A percentile compares a stretch with the other conserved stretches of the same genome.
These are phyloP conservation scores for Ceryle rudis DNA, from an alignment of 2,797 vertebrate genomes.

Conservation along the genomic window DNA sequence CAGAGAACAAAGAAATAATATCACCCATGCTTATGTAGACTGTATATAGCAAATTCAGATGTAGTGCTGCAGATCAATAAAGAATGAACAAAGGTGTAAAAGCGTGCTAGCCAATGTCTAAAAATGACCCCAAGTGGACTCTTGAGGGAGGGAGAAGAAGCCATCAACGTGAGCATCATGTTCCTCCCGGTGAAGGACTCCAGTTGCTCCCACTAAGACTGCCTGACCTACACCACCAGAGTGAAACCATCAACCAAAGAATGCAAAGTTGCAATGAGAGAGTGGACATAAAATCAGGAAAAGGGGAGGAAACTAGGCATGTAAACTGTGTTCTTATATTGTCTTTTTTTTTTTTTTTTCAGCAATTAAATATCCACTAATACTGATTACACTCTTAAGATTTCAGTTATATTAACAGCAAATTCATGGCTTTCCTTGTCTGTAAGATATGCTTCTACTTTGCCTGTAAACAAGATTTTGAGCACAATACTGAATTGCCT, in stretches of 20 bases:
- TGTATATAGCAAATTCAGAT: neutral
- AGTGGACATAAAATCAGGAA: neutral
- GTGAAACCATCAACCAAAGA: neutral
- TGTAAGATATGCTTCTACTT: neutral
- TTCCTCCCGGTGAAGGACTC: neutral
- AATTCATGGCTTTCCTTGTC: neutral
- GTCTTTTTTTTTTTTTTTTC: neutral
- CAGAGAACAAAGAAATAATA: neutral
- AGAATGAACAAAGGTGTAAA: neutral
- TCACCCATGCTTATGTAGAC: neutral
- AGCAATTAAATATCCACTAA: neutral
- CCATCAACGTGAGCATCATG: neutral
- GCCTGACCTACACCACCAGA: neutral
- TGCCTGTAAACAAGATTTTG: slow-evolving; percentile 3
- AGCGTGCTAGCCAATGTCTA: neutral
- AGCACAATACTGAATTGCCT: neutral
- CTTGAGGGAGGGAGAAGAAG: neutral
- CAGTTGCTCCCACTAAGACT: neutral
- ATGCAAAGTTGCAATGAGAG: neutral
- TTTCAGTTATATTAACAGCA: neutral
- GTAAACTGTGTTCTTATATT: neutral
- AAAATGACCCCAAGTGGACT: neutral
- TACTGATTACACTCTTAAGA: neutral
- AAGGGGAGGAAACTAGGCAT: neutral
- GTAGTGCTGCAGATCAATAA: neutral